Conservation (phyloP, 2,797 vertebrate genomes). For the Triplophysa bombifrons region DNA sequence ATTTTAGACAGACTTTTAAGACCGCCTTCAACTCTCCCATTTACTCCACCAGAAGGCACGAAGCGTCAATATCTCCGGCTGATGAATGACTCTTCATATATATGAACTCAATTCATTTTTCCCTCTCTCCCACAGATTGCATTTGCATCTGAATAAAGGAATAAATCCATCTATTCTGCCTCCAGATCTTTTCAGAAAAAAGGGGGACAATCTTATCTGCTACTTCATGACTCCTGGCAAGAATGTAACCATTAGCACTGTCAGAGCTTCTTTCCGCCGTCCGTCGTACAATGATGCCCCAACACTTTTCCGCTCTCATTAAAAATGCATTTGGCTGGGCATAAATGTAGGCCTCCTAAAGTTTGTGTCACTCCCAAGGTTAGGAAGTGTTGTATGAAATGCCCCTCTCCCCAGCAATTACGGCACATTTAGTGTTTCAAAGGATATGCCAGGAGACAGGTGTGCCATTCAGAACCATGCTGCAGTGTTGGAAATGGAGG, state of each 20-base stretch:
- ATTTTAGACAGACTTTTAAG: constrained; percentile 43
- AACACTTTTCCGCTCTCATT: constrained; percentile 77
- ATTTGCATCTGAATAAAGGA: constrained; percentile 65
- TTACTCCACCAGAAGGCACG: constrained; percentile 50
- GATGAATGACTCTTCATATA: constrained; percentile 60
- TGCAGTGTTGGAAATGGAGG: constrained; percentile 70
- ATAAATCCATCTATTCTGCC: constrained; percentile 67
- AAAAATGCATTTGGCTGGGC: constrained; percentile 76
- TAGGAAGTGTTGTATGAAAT: constrained; percentile 78
- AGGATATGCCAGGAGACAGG: constrained; percentile 80
- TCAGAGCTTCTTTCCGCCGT: constrained; percentile 64
- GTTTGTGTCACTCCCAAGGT: constrained; percentile 80
- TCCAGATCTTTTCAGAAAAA: constrained; percentile 65
- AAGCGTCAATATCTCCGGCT: constrained; percentile 56
- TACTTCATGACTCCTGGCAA: constrained; percentile 68
- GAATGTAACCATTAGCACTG: constrained; percentile 73
- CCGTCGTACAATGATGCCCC: constrained; percentile 69
- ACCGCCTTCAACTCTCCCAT: constrained; percentile 49
- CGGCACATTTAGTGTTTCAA: constrained; percentile 77
- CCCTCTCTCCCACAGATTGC: constrained; percentile 51
- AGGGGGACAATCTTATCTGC: constrained; percentile 67
- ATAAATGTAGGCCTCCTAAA: constrained; percentile 76
- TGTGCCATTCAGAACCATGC: constrained; percentile 75
- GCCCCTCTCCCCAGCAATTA: constrained; percentile 77
- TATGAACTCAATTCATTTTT: constrained; percentile 57